phyloP scores from a whole-genome alignment of 2,888 invertebrate species.

The Macaria liturata region DNA sequence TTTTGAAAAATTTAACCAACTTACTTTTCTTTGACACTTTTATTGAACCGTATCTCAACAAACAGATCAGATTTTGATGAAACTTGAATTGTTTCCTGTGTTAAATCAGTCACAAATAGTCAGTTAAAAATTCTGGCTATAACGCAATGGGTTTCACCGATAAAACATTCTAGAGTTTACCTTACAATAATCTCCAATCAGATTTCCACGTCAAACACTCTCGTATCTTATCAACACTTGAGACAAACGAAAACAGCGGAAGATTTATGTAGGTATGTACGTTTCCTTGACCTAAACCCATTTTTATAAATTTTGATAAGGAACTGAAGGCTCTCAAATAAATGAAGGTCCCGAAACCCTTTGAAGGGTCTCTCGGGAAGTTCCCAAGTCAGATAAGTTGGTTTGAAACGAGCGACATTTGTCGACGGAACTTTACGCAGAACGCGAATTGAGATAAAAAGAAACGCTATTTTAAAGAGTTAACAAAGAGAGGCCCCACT shows the following conservation, averaged over 20 bases:
- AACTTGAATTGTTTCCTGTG: too few species aligned
- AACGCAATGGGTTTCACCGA: too few species aligned
- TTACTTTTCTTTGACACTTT: too few species aligned
- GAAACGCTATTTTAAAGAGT: constrained; percentile 33
- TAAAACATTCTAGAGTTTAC: too few species aligned
- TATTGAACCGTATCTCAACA: too few species aligned
- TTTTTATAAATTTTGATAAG: constrained; percentile 45
- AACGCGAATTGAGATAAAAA: constrained; percentile 41
- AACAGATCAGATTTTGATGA: too few species aligned
- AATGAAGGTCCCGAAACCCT: constrained; percentile 51
- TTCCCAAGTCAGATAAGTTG: constrained; percentile 51
- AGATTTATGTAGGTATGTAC: constrained; percentile 21
- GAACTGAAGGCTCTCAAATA: constrained; percentile 43
- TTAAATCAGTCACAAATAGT: too few species aligned
- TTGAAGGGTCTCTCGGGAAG: constrained; percentile 42
- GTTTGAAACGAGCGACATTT: constrained; percentile 50
- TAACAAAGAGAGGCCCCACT: constrained; percentile 24
- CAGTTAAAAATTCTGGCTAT: too few species aligned
- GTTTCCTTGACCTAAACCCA: constrained; percentile 37
- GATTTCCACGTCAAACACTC: constrained; percentile 13
- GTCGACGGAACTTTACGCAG: constrained; percentile 36
- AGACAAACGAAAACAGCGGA: constrained; percentile 19
- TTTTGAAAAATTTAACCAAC: too few species aligned
- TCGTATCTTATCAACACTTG: constrained; percentile 23
- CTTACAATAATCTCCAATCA: background rate